Evolutionary conservation across 2,888 invertebrate genomes (phyloP).

Genomic region (Rhyacophila evoluta): DNA sequence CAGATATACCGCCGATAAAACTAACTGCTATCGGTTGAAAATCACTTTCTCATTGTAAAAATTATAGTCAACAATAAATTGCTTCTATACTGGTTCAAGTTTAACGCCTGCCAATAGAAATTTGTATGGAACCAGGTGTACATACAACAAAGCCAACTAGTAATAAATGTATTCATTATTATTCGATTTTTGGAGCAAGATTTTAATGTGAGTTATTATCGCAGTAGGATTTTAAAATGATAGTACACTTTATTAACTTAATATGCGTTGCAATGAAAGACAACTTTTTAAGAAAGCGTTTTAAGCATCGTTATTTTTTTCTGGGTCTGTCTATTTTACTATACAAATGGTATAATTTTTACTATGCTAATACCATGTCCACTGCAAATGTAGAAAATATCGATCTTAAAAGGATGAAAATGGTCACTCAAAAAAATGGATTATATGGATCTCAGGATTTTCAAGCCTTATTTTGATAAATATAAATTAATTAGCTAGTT

Average conservation of each 20-base stretch:
- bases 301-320: too few relatives aligned
- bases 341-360: too few relatives aligned
- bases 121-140: neutral
- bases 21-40: conserved; percentile 23
- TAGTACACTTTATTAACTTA: neutral
- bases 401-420: too few relatives aligned
- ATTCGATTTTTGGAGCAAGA: neutral
- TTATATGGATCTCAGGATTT: too few relatives aligned
- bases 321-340: too few relatives aligned
- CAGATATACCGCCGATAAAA: neutral
- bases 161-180: too few relatives aligned
- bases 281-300: too few relatives aligned
- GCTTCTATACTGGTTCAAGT: neutral
- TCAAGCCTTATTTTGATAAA: too few relatives aligned
- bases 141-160: neutral
- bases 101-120: conserved; percentile 1
- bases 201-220: neutral
- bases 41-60: conserved; percentile 35
- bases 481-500: too few relatives aligned
- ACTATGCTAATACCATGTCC: too few relatives aligned
- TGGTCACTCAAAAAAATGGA: too few relatives aligned
- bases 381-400: too few relatives aligned
- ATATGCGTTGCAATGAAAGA: neutral
- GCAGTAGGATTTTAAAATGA: neutral
- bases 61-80: neutral